Evolutionary conservation across 35 echinoderm and acorn worm species (phyloP).

Genomic region (Anneissia japonica): DNA sequence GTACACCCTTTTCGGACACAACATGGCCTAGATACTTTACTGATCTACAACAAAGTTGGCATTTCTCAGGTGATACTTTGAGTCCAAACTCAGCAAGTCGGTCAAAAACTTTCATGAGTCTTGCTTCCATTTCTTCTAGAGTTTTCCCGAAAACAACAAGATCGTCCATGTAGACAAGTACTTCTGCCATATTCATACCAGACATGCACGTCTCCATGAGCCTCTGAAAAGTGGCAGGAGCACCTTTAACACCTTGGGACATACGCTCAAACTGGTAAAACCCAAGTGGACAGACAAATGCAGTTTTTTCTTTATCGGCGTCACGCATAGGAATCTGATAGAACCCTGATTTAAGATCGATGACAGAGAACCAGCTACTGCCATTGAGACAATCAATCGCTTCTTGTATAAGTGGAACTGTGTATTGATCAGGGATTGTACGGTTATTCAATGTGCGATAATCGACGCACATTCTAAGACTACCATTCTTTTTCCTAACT

Average conservation of each 20-base stretch:
- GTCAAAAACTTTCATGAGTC: background rate
- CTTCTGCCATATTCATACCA: slow-evolving; percentile 28
- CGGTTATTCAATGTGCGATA: slow-evolving; percentile 32
- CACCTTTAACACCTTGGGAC: slow-evolving; percentile 44
- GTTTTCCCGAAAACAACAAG: slow-evolving; percentile 9
- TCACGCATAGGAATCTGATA: slow-evolving; percentile 36
- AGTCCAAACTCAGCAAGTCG: slow-evolving; percentile 7
- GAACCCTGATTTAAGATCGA: slow-evolving; percentile 29
- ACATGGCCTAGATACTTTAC: background rate
- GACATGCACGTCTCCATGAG: slow-evolving; percentile 40
- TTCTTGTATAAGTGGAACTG: slow-evolving; percentile 37
- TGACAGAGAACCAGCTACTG: slow-evolving; percentile 36
- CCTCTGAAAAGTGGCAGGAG: slow-evolving; percentile 43
- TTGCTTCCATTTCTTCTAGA: background rate
- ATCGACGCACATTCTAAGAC: slow-evolving; percentile 31
- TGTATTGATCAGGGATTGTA: slow-evolving; percentile 36
- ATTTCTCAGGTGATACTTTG: background rate
- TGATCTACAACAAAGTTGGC: background rate
- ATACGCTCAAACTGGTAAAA: slow-evolving; percentile 41
- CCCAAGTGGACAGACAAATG: slow-evolving; percentile 30
- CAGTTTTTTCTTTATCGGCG: slow-evolving; percentile 45
- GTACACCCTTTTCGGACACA: background rate
- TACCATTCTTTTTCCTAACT: slow-evolving; percentile 41
- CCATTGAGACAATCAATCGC: slow-evolving; percentile 29
- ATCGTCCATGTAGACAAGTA: slow-evolving; percentile 45